Base-by-base conservation (phyloP, 2,797 vertebrate species). In the Sebastes oblongus region DNA sequence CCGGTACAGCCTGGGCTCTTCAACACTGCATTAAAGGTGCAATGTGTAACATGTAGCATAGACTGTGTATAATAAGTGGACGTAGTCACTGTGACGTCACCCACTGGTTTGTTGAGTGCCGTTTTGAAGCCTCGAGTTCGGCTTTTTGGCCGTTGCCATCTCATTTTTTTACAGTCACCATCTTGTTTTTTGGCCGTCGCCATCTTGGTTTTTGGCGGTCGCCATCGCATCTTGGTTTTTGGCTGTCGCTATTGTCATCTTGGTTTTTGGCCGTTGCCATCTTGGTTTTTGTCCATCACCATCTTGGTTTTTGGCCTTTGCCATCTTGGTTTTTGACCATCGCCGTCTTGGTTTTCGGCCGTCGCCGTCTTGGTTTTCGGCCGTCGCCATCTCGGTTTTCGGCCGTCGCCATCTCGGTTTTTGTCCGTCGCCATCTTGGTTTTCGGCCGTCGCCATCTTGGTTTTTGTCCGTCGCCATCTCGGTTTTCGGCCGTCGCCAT, bases 381-480 rank as follows among this genome's bases (percentile, higher is more conserved):
- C 27, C 3, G 0, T 30, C 0, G 1, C 30, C 30, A 8, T 3
- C 7, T 30, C 8, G 30, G 30, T 8, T 30, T 30, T 30, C 3
- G 1, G 0, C 30, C 7, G 0, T 30, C 2, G 2, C 7, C 29
- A 2, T 32, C 8, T 7, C 2, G 29, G 29, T 30, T 30, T 30
- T 30, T 1, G 1, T 0, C 29, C 29, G 1, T 29, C 1, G 1
- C 30, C 30, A 3, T 30, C 32, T 32, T 9, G 32, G 32, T 32
- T 32, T 32, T 9, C 1, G 1, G 0, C 30, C 3, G 1, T 32
- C 3, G 0, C 32, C 32, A 32, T 32, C 32, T 32, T 3, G 32
- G 30, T 30, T 30, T 30, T 30, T 30, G 2, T 0, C 30, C 30
- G 0, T 32, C 0, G 1, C 9, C 32, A 32, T 32, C 9, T 32